phyloP scores from a whole-genome alignment of 2,113 vertebrate genomes.

The Malurus cyaneus region DNA sequence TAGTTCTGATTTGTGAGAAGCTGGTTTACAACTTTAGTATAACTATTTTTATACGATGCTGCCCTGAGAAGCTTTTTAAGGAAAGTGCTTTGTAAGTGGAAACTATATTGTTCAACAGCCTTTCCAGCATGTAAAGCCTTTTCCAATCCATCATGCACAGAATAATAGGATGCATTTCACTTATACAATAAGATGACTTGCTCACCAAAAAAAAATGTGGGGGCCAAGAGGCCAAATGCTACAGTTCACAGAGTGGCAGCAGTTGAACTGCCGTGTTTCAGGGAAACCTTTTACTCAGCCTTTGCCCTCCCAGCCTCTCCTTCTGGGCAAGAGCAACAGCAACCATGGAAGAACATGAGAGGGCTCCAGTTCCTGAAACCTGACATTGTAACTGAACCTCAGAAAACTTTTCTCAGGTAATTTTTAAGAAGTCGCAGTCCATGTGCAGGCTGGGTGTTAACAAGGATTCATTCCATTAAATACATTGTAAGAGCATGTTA shows the following conservation, averaged over 20 bases:
- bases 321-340: neutral
- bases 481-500: neutral
- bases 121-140: slow-evolving; percentile 59
- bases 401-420: neutral
- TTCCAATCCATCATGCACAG: slow-evolving; percentile 44
- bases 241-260: neutral
- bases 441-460: neutral
- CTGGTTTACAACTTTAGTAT: slow-evolving; percentile 66
- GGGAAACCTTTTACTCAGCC: neutral
- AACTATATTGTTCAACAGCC: slow-evolving; percentile 59
- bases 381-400: neutral
- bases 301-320: neutral
- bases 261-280: neutral
- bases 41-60: slow-evolving; percentile 69
- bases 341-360: neutral
- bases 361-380: neutral
- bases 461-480: neutral
- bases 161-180: slow-evolving; percentile 51
- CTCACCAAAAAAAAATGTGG: slow-evolving; percentile 52
- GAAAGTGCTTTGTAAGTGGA: slow-evolving; percentile 74
- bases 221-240: slow-evolving; percentile 31
- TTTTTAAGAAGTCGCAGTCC: neutral
- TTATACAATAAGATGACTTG: slow-evolving; percentile 48
- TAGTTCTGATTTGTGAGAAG: slow-evolving; percentile 65
- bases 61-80: slow-evolving; percentile 64